These are phyloP conservation scores for Scalopus aquaticus DNA, from an alignment of 2,113 vertebrate genomes.

Conservation along the genomic window DNA sequence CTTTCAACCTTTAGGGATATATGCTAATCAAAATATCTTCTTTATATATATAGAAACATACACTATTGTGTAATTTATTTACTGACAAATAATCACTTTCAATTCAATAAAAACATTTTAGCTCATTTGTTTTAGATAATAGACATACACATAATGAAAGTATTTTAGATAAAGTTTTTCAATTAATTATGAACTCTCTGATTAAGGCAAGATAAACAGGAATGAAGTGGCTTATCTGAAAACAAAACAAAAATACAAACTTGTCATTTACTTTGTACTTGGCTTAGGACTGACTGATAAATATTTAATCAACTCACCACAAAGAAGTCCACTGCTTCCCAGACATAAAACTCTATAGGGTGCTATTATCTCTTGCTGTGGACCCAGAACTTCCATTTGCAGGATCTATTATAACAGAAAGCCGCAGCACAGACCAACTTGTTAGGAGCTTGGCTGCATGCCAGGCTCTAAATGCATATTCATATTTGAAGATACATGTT, in stretches of 20 bases:
- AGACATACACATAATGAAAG: background rate
- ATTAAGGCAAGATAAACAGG: slow-evolving; percentile 52
- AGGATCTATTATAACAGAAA: background rate
- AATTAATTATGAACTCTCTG: slow-evolving; percentile 31
- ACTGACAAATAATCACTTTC: background rate
- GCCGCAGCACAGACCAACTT: slow-evolving; percentile 9
- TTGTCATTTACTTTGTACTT: background rate
- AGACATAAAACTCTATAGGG: background rate
- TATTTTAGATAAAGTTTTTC: slow-evolving; percentile 14
- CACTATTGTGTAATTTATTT: background rate
- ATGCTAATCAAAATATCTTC: slow-evolving; percentile 15
- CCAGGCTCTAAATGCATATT: slow-evolving; percentile 13
- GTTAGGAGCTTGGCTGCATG: background rate
- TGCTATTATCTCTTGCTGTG: background rate
- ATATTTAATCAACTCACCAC: slow-evolving; percentile 45
- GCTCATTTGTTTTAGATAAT: background rate
- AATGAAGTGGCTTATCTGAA: background rate
- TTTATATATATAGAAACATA: background rate
- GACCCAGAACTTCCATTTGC: background rate
- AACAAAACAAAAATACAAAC: slow-evolving; percentile 49
- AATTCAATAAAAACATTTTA: slow-evolving; percentile 37
- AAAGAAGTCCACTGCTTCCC: background rate
- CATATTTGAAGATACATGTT: background rate
- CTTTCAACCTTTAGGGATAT: background rate
- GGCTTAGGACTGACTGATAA: slow-evolving; percentile 44